A percentile compares a stretch with the other conserved stretches of the same genome.
These are phyloP conservation scores for Latrodectus elegans DNA, from an alignment of 2,888 invertebrate genomes.

Conservation along the genomic window DNA sequence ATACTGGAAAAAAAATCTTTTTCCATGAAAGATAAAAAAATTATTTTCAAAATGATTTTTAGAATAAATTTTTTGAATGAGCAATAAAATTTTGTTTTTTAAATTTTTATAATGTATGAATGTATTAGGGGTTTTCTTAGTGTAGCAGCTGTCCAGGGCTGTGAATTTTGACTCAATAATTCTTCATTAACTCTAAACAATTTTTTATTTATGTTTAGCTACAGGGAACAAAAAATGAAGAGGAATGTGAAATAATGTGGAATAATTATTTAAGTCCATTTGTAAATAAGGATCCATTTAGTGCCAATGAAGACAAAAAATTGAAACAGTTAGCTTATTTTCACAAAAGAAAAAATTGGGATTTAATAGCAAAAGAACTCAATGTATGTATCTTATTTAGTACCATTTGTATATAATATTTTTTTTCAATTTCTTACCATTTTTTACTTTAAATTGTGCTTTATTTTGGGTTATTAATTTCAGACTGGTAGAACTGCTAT, in stretches of 20 bases:
- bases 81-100: too few relatives aligned
- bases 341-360: conserved; percentile 79
- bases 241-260: conserved; percentile 84
- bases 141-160: too few relatives aligned
- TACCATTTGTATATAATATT: not conserved
- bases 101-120: too few relatives aligned
- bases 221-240: conserved; percentile 73
- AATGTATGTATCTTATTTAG: conserved; percentile 58
- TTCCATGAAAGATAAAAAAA: too few relatives aligned
- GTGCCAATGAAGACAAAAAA: conserved; percentile 77
- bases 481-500: conserved; percentile 79
- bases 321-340: conserved; percentile 75
- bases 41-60: too few relatives aligned
- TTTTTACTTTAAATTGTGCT: conserved; percentile 6
- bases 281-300: conserved; percentile 80
- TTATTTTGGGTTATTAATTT: conserved; percentile 72
- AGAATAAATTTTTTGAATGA: too few relatives aligned
- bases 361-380: conserved; percentile 79
- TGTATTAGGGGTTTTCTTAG: too few relatives aligned
- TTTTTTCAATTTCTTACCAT: not conserved
- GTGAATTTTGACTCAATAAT: too few relatives aligned
- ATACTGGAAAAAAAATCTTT: too few relatives aligned
- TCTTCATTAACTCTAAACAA: too few relatives aligned
- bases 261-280: conserved; percentile 82
- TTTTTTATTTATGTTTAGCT: conserved; percentile 13